These are phyloP conservation scores for Erebia aethiops DNA, from an alignment of 2,888 invertebrate species.

Conservation along the genomic window DNA sequence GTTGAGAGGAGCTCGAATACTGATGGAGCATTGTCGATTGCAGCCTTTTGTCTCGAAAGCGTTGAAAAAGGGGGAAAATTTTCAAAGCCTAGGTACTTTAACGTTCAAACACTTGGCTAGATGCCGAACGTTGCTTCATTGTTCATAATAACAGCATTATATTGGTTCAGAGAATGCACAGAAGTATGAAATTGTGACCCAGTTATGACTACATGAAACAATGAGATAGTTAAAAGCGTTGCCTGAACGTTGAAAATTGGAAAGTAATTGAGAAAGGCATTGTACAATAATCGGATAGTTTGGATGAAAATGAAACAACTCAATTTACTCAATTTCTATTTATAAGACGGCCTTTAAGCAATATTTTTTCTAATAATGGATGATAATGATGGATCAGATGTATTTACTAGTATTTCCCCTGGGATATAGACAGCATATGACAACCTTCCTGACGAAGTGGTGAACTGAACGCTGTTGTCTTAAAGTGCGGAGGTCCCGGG, in stretches of 20 bases:
- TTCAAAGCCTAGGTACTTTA: slow-evolving; percentile 8
- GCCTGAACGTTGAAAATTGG: neutral
- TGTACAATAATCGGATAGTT: too few species aligned
- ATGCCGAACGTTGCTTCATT: slow-evolving; percentile 11
- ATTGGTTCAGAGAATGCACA: neutral
- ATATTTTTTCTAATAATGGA: too few species aligned
- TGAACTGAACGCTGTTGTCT: too few species aligned
- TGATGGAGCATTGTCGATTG: slow-evolving; percentile 15
- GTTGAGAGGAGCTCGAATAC: neutral
- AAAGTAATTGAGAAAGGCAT: neutral
- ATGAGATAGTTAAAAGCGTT: neutral
- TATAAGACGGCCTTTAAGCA: too few species aligned
- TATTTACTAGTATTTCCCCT: too few species aligned
- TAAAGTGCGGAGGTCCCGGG: too few species aligned
- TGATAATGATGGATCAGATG: too few species aligned
- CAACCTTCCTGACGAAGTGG: too few species aligned
- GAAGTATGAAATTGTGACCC: neutral
- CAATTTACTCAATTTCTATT: too few species aligned
- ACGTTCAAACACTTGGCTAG: slow-evolving; percentile 9
- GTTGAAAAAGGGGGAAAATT: slow-evolving; percentile 10
- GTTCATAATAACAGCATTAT: slow-evolving; percentile 13
- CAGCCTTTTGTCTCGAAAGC: slow-evolving; percentile 9
- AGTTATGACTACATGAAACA: neutral
- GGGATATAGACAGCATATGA: too few species aligned
- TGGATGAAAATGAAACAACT: too few species aligned